Percentiles rank a stretch among this genome's conserved stretches.
Conservation (phyloP, 2,113 vertebrate species). For the Furnarius figulus region DNA sequence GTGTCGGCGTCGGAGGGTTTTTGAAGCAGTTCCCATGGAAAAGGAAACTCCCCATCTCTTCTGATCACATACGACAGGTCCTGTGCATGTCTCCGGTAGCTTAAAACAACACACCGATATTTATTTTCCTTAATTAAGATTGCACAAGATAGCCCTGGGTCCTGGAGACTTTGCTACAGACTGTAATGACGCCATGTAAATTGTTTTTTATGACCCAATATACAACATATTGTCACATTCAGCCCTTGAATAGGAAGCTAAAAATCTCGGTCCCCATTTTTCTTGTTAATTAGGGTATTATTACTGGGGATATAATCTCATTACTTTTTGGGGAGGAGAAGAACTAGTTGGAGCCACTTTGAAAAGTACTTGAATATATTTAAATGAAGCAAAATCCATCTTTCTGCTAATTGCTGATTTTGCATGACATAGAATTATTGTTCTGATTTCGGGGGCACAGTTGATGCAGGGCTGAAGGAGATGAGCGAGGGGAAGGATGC, state of each 20-base stretch:
- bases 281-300: conserved; percentile 61
- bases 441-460: not conserved
- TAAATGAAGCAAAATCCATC: conserved; percentile 41
- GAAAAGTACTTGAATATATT: conserved; percentile 53
- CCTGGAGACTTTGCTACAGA: conserved; percentile 57
- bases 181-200: conserved; percentile 67
- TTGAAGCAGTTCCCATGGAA: conserved; percentile 58
- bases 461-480: not conserved
- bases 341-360: conserved; percentile 51
- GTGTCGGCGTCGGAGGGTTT: not conserved
- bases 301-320: conserved; percentile 56
- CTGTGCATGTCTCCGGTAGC: conserved; percentile 60
- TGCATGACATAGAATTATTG: conserved; percentile 27
- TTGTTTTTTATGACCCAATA: conserved; percentile 62
- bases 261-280: conserved; percentile 52
- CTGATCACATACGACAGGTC: conserved; percentile 47
- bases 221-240: conserved; percentile 65
- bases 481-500: not conserved
- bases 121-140: conserved; percentile 68
- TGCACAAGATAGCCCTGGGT: conserved; percentile 62
- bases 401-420: conserved; percentile 55
- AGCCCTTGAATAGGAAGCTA: conserved; percentile 51
- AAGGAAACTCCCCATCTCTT: conserved; percentile 57
- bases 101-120: conserved; percentile 58
- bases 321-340: conserved; percentile 63